These are phyloP conservation scores for Podiceps cristatus DNA, from an alignment of 2,113 vertebrate genomes.

Conservation along the genomic window DNA sequence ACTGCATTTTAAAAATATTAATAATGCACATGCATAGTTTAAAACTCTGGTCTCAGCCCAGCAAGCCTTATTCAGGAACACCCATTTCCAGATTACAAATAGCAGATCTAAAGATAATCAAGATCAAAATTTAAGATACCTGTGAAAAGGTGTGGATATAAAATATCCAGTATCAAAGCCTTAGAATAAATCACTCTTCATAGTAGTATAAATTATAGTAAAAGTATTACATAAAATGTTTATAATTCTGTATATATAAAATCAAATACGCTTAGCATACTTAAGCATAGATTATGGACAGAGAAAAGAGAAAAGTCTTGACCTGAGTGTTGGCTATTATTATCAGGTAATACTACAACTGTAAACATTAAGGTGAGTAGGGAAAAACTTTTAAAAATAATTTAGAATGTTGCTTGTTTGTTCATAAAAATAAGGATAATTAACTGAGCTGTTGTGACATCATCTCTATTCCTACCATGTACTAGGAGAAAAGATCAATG, in stretches of 20 bases:
- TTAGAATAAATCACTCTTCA: not conserved
- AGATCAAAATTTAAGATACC: not conserved
- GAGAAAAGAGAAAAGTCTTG: not conserved
- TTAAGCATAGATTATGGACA: not conserved
- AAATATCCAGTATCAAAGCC: not conserved
- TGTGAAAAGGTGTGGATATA: not conserved
- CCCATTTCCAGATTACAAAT: not conserved
- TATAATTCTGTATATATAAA: not conserved
- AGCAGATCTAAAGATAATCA: not conserved
- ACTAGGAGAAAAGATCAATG: not conserved
- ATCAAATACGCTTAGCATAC: not conserved
- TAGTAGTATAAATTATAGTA: not conserved
- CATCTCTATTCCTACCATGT: not conserved
- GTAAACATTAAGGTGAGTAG: not conserved
- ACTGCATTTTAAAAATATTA: not conserved
- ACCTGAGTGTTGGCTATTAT: not conserved
- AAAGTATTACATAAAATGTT: not conserved
- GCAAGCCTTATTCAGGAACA: not conserved
- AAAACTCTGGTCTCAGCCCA: not conserved
- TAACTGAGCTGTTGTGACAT: not conserved
- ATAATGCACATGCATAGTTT: not conserved
- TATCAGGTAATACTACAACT: not conserved
- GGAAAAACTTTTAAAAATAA: not conserved
- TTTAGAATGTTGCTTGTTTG: not conserved
- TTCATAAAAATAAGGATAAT: not conserved